Base-by-base conservation (phyloP, 2,113 vertebrate species). In the Athene noctua region DNA sequence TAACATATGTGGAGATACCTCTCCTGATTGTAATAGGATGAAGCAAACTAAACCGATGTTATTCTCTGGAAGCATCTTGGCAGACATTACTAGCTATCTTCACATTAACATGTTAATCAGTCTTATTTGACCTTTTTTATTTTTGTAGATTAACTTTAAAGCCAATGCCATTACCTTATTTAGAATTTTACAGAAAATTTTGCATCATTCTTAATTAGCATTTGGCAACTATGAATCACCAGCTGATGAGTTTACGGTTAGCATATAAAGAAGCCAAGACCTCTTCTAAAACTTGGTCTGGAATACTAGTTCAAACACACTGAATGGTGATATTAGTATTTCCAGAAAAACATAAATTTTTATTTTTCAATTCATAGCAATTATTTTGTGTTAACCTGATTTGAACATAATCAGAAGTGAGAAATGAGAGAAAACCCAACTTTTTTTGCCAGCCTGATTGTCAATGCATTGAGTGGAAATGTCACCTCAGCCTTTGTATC, bases 121-220 rank as follows among this genome's bases (percentile, higher is more conserved):
- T 29, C 26, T 42, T 25, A 38, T 18, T 23, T 42, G 34, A 30
- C 6, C 2, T 21, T 11, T 36, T 29, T 47, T 22, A 36, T 46
- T 19, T 2, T 5, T 12, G 5, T 62, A 46, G 34, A 40, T 3
- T 66, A 68, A 17, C 2, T 32, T 32, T 25, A 59, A 67, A 5
- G 4, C 16, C 13, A 57, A 3, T 91, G 5, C 3, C 3, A 26
- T 46, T 54, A 20, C 1, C 1, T 29, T 5, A 19, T 63, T 7
- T 34, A 40, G 72, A 63, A 7, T 42, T 51, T 59, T 66, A 22
- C 7, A 10, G 16, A 57, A 29, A 59, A 32, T 0, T 55, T 73
- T 38, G 3, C 30, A 34, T 44, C 3, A 6, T 22, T 49, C 8
- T 54, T 19, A 47, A 2, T 16, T 38, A 38, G 38, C 38, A 30